A percentile compares a stretch with the other conserved stretches of the same genome.
Evolutionary conservation across 1,140 invertebrate genomes (phyloP).

Genomic region (Formica selysi): DNA sequence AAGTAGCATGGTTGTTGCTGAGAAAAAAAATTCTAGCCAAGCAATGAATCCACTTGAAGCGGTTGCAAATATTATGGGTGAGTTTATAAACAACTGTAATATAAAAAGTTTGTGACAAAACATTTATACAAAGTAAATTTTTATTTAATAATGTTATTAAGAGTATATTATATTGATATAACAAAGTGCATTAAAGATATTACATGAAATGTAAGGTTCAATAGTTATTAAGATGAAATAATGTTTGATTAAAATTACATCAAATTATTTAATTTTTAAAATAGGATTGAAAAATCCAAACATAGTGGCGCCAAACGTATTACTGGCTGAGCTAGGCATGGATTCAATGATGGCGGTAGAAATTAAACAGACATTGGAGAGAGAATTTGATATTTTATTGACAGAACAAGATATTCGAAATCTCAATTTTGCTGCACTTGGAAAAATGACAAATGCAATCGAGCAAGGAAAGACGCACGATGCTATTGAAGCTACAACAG

Average conservation of each 20-base stretch:
- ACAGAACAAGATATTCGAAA: slow-evolving; percentile 90
- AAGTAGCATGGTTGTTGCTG: too few species aligned
- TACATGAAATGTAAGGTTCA: too few species aligned
- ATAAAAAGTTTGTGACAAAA: too few species aligned
- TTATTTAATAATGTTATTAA: too few species aligned
- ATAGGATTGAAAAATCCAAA: slow-evolving; percentile 86
- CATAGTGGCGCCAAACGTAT: slow-evolving; percentile 88
- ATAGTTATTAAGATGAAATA: background rate
- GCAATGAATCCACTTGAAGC: slow-evolving; percentile 83
- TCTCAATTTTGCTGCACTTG: slow-evolving; percentile 87
- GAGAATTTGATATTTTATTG: slow-evolving; percentile 90
- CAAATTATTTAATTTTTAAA: background rate
- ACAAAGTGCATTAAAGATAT: too few species aligned
- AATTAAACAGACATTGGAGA: slow-evolving; percentile 92
- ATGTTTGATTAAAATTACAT: background rate
- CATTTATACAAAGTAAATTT: too few species aligned
- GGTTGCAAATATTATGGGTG: slow-evolving; percentile 1
- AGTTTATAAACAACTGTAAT: background rate
- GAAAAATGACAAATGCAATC: slow-evolving; percentile 80
- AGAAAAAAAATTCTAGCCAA: too few species aligned
- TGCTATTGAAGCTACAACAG: background rate
- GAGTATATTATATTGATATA: too few species aligned
- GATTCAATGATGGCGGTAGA: slow-evolving; percentile 94
- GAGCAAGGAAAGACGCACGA: slow-evolving; percentile 46
- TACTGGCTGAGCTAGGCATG: slow-evolving; percentile 92